Evolutionary conservation across 2,113 vertebrate species (phyloP).

Genomic region (Oceanites oceanicus): DNA sequence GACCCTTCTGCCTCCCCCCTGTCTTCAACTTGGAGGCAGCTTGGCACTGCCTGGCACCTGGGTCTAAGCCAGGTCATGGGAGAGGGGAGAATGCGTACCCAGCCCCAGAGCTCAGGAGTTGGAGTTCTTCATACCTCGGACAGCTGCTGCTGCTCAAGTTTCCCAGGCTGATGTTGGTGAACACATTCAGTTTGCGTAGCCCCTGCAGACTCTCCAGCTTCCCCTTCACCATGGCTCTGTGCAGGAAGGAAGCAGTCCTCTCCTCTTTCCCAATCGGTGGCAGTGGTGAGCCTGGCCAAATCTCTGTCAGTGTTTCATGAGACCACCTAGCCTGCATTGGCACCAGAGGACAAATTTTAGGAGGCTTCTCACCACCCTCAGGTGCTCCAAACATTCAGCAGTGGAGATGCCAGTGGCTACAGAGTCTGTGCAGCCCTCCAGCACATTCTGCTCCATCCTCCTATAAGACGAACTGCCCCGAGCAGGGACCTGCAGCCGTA

Average conservation of each 20-base stretch:
- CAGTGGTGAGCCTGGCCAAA: not conserved
- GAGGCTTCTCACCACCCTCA: not conserved
- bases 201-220: not conserved
- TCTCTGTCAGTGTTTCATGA: not conserved
- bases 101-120: not conserved
- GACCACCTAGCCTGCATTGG: not conserved
- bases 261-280: not conserved
- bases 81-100: not conserved
- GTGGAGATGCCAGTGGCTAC: not conserved
- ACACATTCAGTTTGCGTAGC: not conserved
- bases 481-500: not conserved
- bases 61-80: not conserved
- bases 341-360: not conserved
- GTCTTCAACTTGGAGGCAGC: not conserved
- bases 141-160: not conserved
- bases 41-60: not conserved
- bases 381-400: not conserved
- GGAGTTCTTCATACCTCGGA: fast-evolving
- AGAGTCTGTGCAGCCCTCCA: not conserved
- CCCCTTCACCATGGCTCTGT: not conserved
- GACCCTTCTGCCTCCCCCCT: not conserved
- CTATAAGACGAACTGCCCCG: not conserved
- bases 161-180: not conserved
- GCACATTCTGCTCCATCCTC: not conserved
- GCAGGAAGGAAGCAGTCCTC: not conserved